phyloP scores from a whole-genome alignment of 2,113 vertebrate species.

The Speoplatyrhinus poulsoni region DNA sequence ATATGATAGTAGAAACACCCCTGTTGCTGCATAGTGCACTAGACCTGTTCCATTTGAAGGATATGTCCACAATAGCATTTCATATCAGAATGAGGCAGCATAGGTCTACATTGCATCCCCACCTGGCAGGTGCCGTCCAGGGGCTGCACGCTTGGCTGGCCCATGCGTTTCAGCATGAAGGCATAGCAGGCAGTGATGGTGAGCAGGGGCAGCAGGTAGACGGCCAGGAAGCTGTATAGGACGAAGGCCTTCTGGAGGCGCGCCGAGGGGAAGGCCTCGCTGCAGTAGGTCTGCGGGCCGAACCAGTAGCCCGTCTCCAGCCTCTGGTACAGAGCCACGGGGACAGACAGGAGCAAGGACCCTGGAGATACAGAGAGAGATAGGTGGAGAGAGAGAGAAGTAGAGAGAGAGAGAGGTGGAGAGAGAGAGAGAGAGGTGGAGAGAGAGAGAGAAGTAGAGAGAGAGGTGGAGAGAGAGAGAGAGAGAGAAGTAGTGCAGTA shows the following conservation, averaged over 20 bases:
- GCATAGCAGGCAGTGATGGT: slow-evolving; percentile 71
- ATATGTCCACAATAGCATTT: too few relatives aligned
- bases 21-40: too few relatives aligned
- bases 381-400: too few relatives aligned
- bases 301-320: slow-evolving; percentile 71
- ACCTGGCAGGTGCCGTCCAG: slow-evolving; percentile 67
- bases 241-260: slow-evolving; percentile 67
- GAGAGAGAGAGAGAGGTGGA: too few relatives aligned
- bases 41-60: too few relatives aligned
- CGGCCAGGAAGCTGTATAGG: slow-evolving; percentile 72
- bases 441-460: too few relatives aligned
- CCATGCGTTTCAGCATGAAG: slow-evolving; percentile 73
- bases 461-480: neutral
- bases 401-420: too few relatives aligned
- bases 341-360: slow-evolving; percentile 67
- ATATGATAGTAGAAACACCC: too few relatives aligned
- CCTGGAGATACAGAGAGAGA: slow-evolving; percentile 37
- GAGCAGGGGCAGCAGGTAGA: slow-evolving; percentile 72
- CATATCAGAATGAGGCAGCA: too few relatives aligned
- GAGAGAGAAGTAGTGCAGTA: too few relatives aligned
- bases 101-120: neutral
- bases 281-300: slow-evolving; percentile 72
- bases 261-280: slow-evolving; percentile 67
- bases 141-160: slow-evolving; percentile 62
- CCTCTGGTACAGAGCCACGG: slow-evolving; percentile 64